Evolutionary conservation across 1,140 invertebrate genomes (phyloP).

Genomic region (Lycorma delicatula): DNA sequence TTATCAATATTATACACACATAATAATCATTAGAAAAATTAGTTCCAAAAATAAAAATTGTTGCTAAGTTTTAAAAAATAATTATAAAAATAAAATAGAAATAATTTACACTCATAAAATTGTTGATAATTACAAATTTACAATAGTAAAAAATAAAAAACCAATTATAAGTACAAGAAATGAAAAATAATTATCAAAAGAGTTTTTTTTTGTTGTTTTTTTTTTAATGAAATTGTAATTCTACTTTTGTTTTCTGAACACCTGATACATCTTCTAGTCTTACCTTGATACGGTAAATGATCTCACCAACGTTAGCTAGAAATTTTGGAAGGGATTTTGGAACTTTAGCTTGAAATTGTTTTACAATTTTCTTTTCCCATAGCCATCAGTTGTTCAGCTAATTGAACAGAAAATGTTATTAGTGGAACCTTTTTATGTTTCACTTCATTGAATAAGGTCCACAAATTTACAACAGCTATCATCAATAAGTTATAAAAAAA

Average conservation of each 20-base stretch:
- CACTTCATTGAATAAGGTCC: conserved; percentile 19
- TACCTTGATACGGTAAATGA: conserved; percentile 16
- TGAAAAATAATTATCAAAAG: too few relatives aligned
- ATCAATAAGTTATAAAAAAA: conserved; percentile 25
- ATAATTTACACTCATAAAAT: too few relatives aligned
- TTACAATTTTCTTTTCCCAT: conserved; percentile 12
- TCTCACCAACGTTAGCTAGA: conserved; percentile 22
- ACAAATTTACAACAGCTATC: conserved; percentile 19
- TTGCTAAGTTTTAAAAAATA: too few relatives aligned
- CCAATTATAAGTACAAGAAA: too few relatives aligned
- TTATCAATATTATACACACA: too few relatives aligned
- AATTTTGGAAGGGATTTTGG: conserved; percentile 16
- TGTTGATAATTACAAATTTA: too few relatives aligned
- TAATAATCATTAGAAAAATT: too few relatives aligned
- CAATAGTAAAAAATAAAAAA: too few relatives aligned
- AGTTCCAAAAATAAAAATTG: too few relatives aligned
- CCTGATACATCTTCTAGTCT: conserved; percentile 13
- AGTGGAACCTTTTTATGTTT: conserved; percentile 17
- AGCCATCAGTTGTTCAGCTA: conserved; percentile 23
- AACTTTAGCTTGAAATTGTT: conserved; percentile 20
- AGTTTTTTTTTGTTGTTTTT: too few relatives aligned
- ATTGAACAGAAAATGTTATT: conserved; percentile 16
- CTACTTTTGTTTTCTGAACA: conserved; percentile 14
- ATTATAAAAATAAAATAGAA: too few relatives aligned
- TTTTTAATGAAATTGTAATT: conserved; percentile 23